Base-by-base conservation (phyloP, 2,797 vertebrate species). In the Emys orbicularis region DNA sequence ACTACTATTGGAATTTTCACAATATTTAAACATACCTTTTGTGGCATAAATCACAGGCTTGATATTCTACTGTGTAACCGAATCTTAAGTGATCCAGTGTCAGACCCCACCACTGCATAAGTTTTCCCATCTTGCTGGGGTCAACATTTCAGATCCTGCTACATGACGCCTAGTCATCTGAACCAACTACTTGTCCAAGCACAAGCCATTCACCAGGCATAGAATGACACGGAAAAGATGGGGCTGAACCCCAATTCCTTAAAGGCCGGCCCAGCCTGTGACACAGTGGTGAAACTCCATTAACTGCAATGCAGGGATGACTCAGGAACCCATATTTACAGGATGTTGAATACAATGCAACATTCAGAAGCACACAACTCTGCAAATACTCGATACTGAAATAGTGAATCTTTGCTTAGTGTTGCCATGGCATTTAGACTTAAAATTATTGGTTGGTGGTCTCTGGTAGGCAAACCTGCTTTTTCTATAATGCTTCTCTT, bases 401-500 rank as follows among this genome's bases (percentile, higher is more conserved):
- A 87, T 27, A 4, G 1, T 93, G 25, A 85, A 37, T 57, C 21
- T 90, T 92, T 87, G 52, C 25, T 86, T 72, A 23, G 37, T 21
- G 85, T 84, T 93, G 37, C 79, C 49, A 47, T 41, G 44, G 83
- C 74, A 85, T 37, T 80, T 68, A 83, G n/a, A 25, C 90, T 41
- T 11, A 87, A 61, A 65, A 80, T 3, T 50, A 81, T 10, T 74
- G 80, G 74, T 18, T 2, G 74, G 56, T 79, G 12, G 29, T 9
- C 54, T 79, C 57, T 89, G 84, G 72, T 93, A 81, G 89, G 25
- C 11, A 92, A 96, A 59, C 37, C 65, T 95, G 12, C 27, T 95
- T 90, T 90, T 88, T 95, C 29, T 1, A 86, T 82, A 95, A 44
- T 84, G 96, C 89, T 81, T 97, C 81, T 91, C 77, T 90, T 96